Percentiles rank a stretch among this genome's conserved stretches.
Conservation (phyloP, 2,888 invertebrate species). For the Artemia sinica region DNA sequence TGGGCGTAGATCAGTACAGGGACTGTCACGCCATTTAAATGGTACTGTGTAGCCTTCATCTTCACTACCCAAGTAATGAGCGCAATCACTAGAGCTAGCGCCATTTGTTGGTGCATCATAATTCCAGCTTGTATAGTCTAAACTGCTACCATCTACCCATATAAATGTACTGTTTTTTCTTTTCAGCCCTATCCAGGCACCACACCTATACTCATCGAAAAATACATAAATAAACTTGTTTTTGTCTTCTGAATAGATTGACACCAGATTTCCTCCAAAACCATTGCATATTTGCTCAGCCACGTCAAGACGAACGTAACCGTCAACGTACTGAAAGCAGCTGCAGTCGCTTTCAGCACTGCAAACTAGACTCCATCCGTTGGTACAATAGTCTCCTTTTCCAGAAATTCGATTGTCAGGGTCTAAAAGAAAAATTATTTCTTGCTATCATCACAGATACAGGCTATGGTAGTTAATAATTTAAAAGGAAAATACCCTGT, state of each 20-base stretch:
- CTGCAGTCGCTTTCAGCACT: background rate
- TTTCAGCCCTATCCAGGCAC: background rate
- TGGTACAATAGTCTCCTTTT: background rate
- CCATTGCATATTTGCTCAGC: background rate
- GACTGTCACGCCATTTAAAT: background rate
- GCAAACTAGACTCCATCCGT: background rate
- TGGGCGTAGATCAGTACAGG: background rate
- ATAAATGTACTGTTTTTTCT: background rate
- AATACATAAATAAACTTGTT: constrained; percentile 8
- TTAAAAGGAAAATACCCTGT: too few species aligned
- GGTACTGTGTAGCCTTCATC: background rate
- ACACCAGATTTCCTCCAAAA: background rate
- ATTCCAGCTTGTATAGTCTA: constrained; percentile 1
- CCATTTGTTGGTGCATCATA: constrained; percentile 3
- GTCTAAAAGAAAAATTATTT: too few species aligned
- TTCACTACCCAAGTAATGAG: background rate
- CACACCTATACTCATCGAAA: background rate
- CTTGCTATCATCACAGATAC: too few species aligned
- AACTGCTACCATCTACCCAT: background rate
- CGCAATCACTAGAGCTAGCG: background rate
- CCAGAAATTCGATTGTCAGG: too few species aligned
- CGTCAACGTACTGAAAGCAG: constrained; percentile 8
- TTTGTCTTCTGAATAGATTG: constrained; percentile 2
- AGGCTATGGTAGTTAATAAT: too few species aligned
- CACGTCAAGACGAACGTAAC: background rate